Base-by-base conservation (phyloP, 2,113 vertebrate species). In the Amia ocellicauda region DNA sequence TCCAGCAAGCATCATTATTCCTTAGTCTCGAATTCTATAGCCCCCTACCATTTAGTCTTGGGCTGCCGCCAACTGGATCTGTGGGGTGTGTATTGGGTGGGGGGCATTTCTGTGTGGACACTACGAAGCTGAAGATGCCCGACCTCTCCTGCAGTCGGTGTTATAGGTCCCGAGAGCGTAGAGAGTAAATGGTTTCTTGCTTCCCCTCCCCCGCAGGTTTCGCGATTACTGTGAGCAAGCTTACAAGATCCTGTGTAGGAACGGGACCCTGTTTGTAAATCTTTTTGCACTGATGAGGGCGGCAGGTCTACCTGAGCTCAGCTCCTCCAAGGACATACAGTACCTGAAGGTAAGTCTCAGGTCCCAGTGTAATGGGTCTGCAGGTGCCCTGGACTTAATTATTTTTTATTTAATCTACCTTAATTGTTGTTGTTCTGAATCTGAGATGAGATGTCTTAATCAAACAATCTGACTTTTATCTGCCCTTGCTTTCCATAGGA, bases 261-360 rank as follows among this genome's bases (percentile, higher is more conserved):
- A 98, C 0, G 95, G 95, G 41, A 93, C 83, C 13, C 91, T 99
- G 68, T 98, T 99, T 69, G 92, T 99, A 24, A 97, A 99, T 76
- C 90, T 99, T 58, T 98, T 99, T 50, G 91, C 93, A 49, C 91
- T 98, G 82, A 99, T 98, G 97, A 94, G 94, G 77, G 97, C 96
- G 13, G 96, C 97, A 0, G 97, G 97, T 14, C 85, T 99, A 62
- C 97, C 96, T 0, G 97, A 99, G 77, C 95, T 99, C 78, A 94
- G 91, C 73, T 98, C 91, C 80, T 93, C 92, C 68, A 99, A 99
- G 78, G 96, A 99, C 74, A 99, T 95, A 76, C 96, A 98, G 85
- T 99, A 99, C 63, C 86, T 99, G 2, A 99, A 98, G 95, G 97
- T 95, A 76, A 72, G 69, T 17, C 41, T 14, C 29, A 13, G 9